Base-by-base conservation (phyloP, 2,113 vertebrate species). In the Elanus axillaris region DNA sequence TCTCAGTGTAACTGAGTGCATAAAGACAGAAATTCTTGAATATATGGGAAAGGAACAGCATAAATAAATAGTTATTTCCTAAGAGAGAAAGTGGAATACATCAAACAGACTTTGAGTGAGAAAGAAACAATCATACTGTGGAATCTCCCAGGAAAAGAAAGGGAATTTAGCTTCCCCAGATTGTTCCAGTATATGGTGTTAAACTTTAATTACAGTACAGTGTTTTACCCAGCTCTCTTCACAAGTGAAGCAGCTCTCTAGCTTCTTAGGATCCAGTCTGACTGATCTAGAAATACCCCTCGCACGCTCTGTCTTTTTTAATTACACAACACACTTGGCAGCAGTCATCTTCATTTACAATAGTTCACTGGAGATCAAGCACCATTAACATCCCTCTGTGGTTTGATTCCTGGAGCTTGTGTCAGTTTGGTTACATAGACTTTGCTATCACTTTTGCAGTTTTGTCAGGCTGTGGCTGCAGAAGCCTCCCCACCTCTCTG, bases 21-120 rank as follows among this genome's bases (percentile, higher is more conserved):
- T 91, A 91, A 96, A 92, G 2, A 11, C 42, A 86, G 82, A 88
- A 69, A 83, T 84, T 68, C 79, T 73, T 80, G 76, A 92, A 83
- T 83, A 88, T 60, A 81, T 8, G 1, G 55, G 86, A 72, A 80
- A 78, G 31, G 34, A 92, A 23, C 48, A 81, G 60, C 73, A 68
- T 88, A 96, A 96, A 94, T 73, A 90, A 92, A 95, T 78, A 71
- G 43, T 90, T 94, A 93, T 91, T 96, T 96, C 91, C 92, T 94
- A 27, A 62, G 91, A 89, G 94, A 88, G 69, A 81, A 91, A 43
- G 36, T 38, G 34, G 40, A 93, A 90, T 86, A 67, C 68, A 81
- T 93, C 86, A 84, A 91, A 59, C 14, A 88, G 36, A 85, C 18
- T 75, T 73, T 3, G 20, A 72, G 34, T 58, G 91, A 93, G 73